phyloP scores from a whole-genome alignment of 2,113 vertebrate genomes.

The Odocoileus virginianus region DNA sequence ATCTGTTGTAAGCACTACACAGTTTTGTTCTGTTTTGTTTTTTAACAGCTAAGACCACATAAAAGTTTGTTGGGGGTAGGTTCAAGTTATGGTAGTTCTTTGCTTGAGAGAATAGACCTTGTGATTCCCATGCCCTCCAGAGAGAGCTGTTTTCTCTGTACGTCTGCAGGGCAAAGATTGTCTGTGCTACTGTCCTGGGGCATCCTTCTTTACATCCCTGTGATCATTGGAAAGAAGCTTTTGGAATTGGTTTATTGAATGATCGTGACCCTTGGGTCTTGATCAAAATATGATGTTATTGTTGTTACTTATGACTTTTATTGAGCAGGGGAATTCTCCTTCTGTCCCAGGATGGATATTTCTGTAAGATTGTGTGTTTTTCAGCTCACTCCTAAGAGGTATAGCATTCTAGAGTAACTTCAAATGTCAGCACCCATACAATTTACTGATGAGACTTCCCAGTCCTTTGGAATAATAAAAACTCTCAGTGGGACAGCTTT shows the following conservation, averaged over 20 bases:
- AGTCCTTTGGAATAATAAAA: neutral
- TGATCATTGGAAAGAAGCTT: neutral
- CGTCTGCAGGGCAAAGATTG: neutral
- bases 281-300: neutral
- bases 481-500: neutral
- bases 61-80: neutral
- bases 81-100: neutral
- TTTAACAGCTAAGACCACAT: neutral
- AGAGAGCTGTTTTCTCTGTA: neutral
- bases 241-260: neutral
- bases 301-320: neutral
- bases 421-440: neutral
- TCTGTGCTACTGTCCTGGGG: neutral
- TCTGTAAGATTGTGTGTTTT: neutral
- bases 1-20: neutral
- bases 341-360: neutral
- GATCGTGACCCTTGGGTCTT: neutral
- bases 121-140: too few species aligned
- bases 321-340: neutral
- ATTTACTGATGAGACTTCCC: neutral
- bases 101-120: neutral
- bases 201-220: accelerated
- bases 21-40: neutral
- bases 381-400: neutral
- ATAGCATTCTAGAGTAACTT: neutral